Evolutionary conservation across 2,113 vertebrate species (phyloP), one percentile per base, ranked within the genome.

Genomic region (Typhlomys cinereus): DNA sequence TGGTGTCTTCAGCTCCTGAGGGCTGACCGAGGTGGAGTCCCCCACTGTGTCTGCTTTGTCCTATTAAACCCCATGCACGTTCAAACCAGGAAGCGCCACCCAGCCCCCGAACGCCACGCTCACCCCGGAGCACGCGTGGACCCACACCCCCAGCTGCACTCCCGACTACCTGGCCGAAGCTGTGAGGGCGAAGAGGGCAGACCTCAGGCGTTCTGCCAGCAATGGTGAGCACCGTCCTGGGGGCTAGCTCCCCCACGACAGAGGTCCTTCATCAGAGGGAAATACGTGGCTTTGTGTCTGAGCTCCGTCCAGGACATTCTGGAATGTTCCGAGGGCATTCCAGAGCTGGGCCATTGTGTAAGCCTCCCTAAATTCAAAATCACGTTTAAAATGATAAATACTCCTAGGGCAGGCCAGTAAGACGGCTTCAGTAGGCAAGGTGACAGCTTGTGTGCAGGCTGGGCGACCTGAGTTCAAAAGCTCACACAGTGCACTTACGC

Each of bases 151-250:
- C 71, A 94, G 94, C 67, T 94, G 96, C 90, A 97, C 98, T 39
- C 98, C 98, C 0, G 97, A 98, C 85, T 98, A 98, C 81, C 96
- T 99, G 94, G 98, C 98, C 88, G 98, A 99, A 95, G 98, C 98
- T 31, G n/a, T 98, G 61, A 98, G 98, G 92, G 97, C 96, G 93
- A 98, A 96, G 96, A 98, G 98, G 91, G 97, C 98, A 34, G 98
- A 98, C 85, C 97, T 98, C 90, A 97, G 97, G 44, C 97, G 96
- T 67, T 98, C 98, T 57, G 95, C 98, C 90, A 98, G 97, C 93
- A 98, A 97, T 1, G 98, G 98, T 98, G 97, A 98, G 85, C 80
- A 13, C 44, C 7, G 5, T 3, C 41, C 5, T 34, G 36, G 39
- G 70, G 48, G 41, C 17, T 29, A 85, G 64, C n/a, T n/a, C 50